Percentiles rank a stretch among this genome's conserved stretches.
phyloP scores from a whole-genome alignment of 2,797 vertebrate species.

The Lindbergichthys nudifrons region DNA sequence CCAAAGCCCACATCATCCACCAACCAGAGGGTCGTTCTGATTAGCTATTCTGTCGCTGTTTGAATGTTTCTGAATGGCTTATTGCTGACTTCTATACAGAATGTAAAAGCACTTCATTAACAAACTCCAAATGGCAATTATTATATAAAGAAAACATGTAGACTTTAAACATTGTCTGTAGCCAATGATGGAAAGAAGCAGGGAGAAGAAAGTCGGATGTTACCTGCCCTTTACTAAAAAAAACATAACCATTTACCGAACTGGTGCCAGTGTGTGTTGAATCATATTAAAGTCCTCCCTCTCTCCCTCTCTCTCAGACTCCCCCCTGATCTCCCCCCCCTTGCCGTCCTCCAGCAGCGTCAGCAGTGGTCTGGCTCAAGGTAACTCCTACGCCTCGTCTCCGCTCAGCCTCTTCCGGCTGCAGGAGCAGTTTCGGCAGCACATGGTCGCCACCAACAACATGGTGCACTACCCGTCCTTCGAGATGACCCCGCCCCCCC shows the following conservation, averaged over 20 bases:
- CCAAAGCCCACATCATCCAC: background rate
- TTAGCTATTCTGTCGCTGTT: no score
- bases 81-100: no score
- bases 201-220: no score
- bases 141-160: background rate
- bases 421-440: conserved; percentile 99
- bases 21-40: background rate
- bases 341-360: conserved; percentile 88
- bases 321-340: conserved; percentile 84
- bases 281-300: conserved; percentile 18
- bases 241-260: no score
- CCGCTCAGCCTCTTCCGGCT: conserved; percentile 99
- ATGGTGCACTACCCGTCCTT: conserved; percentile 97
- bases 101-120: no score
- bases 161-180: no score
- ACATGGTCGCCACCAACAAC: conserved; percentile 99
- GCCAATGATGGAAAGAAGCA: no score
- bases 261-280: background rate
- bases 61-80: no score
- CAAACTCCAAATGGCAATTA: no score
- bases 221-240: no score
- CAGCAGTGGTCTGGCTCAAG: conserved; percentile 83
- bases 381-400: conserved; percentile 96
- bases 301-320: conserved; percentile 84
- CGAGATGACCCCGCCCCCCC: conserved; percentile 91